phyloP scores from a whole-genome alignment of 2,888 invertebrate species.

The Aspidiotus rigidus region DNA sequence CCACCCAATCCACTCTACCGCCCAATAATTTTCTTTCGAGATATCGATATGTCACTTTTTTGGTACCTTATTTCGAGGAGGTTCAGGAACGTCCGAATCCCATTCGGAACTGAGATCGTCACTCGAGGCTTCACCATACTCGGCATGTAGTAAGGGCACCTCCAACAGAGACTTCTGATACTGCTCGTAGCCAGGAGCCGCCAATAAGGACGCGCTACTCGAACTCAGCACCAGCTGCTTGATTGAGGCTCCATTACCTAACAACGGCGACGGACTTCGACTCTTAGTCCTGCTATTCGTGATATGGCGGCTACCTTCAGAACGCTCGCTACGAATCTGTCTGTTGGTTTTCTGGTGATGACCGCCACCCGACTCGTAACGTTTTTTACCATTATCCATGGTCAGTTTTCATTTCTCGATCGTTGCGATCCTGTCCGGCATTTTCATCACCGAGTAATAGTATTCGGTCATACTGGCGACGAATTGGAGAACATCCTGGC shows the following conservation, averaged over 20 bases:
- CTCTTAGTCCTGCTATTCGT: not conserved
- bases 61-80: conserved; percentile 37
- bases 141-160: conserved; percentile 59
- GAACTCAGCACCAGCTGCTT: conserved; percentile 31
- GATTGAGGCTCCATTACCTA: conserved; percentile 19
- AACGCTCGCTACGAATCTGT: conserved; percentile 10
- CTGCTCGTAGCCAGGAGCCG: conserved; percentile 54
- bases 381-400: not conserved
- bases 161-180: conserved; percentile 67
- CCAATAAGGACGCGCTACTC: conserved; percentile 31
- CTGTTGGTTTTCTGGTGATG: conserved; percentile 1
- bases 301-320: conserved; percentile 2
- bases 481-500: too few relatives aligned
- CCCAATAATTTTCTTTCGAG: too few relatives aligned
- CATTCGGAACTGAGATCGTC: conserved; percentile 86
- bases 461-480: too few relatives aligned
- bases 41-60: not conserved
- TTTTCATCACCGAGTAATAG: too few relatives aligned
- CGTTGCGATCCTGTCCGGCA: not conserved
- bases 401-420: not conserved
- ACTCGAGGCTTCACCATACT: conserved; percentile 82
- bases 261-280: conserved; percentile 23
- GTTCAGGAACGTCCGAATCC: conserved; percentile 70
- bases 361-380: not conserved
- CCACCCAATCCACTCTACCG: too few relatives aligned